phyloP scores from a whole-genome alignment of 2,888 invertebrate species.

The Apocheima hispidaria region DNA sequence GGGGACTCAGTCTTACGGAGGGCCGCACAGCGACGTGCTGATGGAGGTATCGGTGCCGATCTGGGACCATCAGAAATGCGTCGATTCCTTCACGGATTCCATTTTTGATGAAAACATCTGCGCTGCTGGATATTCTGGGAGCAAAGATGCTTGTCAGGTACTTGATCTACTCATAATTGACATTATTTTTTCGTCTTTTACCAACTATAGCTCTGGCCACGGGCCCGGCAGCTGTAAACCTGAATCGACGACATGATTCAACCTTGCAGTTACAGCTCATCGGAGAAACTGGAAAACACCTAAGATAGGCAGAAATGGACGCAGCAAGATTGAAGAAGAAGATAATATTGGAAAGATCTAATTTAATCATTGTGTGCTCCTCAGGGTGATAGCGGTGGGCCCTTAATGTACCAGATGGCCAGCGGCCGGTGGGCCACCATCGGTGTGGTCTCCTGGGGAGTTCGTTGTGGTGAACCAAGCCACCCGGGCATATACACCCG shows the following conservation, averaged over 20 bases:
- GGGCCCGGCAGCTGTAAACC: not conserved
- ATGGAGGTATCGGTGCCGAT: constrained; percentile 93
- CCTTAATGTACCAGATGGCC: constrained; percentile 90
- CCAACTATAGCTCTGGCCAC: not conserved
- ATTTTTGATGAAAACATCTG: constrained; percentile 90
- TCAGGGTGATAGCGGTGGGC: constrained; percentile 95
- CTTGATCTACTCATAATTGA: not conserved
- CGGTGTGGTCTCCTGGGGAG: constrained; percentile 95
- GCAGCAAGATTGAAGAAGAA: not conserved
- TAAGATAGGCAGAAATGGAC: too few relatives aligned
- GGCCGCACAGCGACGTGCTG: constrained; percentile 88
- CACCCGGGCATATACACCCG: constrained; percentile 93
- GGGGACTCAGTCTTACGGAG: constrained; percentile 91
- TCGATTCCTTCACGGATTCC: constrained; percentile 83
- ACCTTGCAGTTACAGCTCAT: not conserved
- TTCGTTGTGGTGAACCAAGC: constrained; percentile 91
- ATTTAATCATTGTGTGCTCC: constrained; percentile 28
- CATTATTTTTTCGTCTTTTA: not conserved
- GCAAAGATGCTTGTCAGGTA: constrained; percentile 94
- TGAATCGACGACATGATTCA: not conserved
- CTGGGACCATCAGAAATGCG: constrained; percentile 90
- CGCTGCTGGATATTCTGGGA: constrained; percentile 91
- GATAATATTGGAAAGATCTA: not conserved
- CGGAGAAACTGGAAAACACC: not conserved
- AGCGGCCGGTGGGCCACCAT: constrained; percentile 92